A percentile compares a stretch with the other conserved stretches of the same genome.
Conservation (phyloP, 1,140 invertebrate genomes). For the Ceratina calcarata region DNA sequence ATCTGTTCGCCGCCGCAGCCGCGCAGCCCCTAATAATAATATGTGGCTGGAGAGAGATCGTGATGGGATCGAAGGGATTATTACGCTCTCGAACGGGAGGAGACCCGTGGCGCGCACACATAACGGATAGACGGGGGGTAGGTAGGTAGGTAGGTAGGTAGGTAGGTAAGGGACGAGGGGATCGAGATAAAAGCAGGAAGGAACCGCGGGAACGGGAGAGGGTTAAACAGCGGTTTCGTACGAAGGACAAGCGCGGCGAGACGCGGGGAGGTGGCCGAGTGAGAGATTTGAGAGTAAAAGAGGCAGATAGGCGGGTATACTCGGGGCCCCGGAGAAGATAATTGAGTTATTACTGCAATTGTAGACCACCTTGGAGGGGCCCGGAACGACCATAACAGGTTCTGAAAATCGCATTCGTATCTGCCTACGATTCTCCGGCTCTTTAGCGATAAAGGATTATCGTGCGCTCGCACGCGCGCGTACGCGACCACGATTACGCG, state of each 20-base stretch:
- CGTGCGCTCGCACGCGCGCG: conserved; percentile 54
- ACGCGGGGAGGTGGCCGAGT: conserved; percentile 67
- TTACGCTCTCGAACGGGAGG: conserved; percentile 60
- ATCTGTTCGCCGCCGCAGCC: conserved; percentile 25
- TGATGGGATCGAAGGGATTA: conserved; percentile 76
- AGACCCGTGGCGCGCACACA: background rate
- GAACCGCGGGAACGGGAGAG: conserved; percentile 51
- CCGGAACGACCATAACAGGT: conserved; percentile 79
- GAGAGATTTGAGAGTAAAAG: conserved; percentile 81
- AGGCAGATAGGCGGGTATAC: conserved; percentile 79
- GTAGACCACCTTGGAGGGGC: conserved; percentile 81
- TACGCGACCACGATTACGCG: conserved; percentile 56
- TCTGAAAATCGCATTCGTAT: conserved; percentile 78
- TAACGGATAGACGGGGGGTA: background rate
- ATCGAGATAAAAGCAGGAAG: conserved; percentile 62
- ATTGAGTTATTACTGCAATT: conserved; percentile 82
- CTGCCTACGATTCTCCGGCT: conserved; percentile 76
- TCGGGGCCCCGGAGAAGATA: conserved; percentile 77
- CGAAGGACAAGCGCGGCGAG: conserved; percentile 20
- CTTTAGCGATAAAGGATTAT: conserved; percentile 80
- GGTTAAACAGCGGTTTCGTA: conserved; percentile 4
- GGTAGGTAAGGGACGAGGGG: conserved; percentile 31
- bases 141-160: conserved; percentile 9
- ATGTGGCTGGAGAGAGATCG: conserved; percentile 73
- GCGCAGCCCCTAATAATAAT: conserved; percentile 64